These are phyloP conservation scores for Urocynchramus pylzowi DNA, from an alignment of 2,113 vertebrate genomes.

Conservation along the genomic window DNA sequence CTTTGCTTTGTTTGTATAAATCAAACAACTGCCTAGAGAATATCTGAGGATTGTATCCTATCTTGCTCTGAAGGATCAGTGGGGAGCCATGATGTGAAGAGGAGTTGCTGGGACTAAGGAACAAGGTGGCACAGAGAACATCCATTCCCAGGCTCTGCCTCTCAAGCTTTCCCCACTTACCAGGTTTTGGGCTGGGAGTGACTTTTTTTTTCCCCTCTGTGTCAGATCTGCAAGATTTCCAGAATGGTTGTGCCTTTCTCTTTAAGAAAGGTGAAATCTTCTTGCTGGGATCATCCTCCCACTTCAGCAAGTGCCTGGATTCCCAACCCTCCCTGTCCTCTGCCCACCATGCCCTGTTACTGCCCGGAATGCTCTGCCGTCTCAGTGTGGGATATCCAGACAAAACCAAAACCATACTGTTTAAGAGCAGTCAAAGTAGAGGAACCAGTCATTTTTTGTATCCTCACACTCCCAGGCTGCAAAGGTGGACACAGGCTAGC, in stretches of 20 bases:
- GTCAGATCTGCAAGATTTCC: background rate
- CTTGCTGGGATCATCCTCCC: background rate
- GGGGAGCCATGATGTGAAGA: background rate
- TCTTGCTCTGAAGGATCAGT: background rate
- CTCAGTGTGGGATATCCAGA: background rate
- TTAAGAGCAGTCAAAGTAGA: background rate
- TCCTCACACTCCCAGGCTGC: background rate
- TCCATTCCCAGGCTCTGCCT: background rate
- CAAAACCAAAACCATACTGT: background rate
- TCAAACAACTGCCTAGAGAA: background rate
- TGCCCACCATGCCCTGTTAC: fast-evolving
- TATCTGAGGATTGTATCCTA: background rate
- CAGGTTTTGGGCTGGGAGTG: background rate
- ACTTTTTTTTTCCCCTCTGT: fast-evolving
- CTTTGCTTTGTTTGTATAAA: background rate
- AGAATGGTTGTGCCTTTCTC: background rate
- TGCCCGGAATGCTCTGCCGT: background rate
- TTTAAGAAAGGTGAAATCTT: background rate
- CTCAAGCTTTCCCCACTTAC: background rate
- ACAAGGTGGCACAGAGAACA: background rate
- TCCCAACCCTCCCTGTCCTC: background rate
- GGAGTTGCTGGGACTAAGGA: background rate
- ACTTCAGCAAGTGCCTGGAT: background rate
- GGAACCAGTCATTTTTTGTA: background rate
- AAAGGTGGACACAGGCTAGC: background rate